Evolutionary conservation across 2,797 vertebrate species (phyloP).

Genomic region (Lacerta viridis): DNA sequence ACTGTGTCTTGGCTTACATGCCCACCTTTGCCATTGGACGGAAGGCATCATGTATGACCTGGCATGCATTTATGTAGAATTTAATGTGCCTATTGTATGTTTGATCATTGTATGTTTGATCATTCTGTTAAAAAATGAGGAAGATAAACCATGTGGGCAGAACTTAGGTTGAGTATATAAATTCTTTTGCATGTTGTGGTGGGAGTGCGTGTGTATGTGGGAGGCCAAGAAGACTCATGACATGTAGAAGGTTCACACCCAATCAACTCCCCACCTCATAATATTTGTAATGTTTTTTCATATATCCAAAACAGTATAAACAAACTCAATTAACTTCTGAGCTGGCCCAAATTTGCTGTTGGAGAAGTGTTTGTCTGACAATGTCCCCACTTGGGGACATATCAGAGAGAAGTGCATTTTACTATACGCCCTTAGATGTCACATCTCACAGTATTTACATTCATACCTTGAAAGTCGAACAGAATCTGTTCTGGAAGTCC

Average conservation of each 20-base stretch:
- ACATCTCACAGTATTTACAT: neutral
- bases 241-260: neutral
- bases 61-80: neutral
- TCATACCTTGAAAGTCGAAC: too few relatives aligned
- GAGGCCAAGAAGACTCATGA: neutral
- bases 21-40: neutral
- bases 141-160: neutral
- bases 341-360: neutral
- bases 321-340: neutral
- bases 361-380: neutral
- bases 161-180: neutral
- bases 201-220: neutral
- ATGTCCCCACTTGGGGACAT: neutral
- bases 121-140: neutral
- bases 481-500: too few relatives aligned
- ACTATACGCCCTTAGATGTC: neutral
- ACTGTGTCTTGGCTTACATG: neutral
- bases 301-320: too few relatives aligned
- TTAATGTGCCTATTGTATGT: neutral
- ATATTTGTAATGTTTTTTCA: too few relatives aligned
- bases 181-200: neutral
- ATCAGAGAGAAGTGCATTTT: neutral
- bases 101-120: neutral
- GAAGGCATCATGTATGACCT: neutral
- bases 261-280: neutral